These are phyloP conservation scores for Luperina nickerlii DNA, from an alignment of 2,888 invertebrate species.

Conservation along the genomic window DNA sequence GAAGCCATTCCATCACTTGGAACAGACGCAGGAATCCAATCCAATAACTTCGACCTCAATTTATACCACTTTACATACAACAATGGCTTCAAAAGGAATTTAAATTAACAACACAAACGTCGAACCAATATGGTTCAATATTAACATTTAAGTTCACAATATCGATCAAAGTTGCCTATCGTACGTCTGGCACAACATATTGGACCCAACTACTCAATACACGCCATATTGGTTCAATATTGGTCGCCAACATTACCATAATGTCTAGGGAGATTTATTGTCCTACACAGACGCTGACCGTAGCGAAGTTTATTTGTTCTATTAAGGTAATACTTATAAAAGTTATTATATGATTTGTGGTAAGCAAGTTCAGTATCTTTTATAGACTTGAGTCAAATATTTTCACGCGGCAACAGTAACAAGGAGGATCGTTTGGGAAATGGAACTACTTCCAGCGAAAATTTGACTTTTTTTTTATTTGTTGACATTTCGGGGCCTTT, in stretches of 20 bases:
- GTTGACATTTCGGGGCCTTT: conserved; percentile 3
- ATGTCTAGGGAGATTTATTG: conserved; percentile 63
- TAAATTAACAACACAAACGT: conserved; percentile 48
- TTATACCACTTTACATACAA: conserved; percentile 21
- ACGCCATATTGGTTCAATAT: conserved; percentile 58
- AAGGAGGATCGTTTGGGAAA: conserved; percentile 35
- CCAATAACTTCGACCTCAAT: conserved; percentile 10
- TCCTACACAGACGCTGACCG: conserved; percentile 61
- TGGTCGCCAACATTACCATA: conserved; percentile 66
- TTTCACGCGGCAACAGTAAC: conserved; percentile 32
- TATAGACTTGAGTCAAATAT: conserved; percentile 47
- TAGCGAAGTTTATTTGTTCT: conserved; percentile 44
- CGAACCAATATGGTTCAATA: conserved; percentile 33
- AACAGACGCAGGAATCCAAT: conserved; percentile 1
- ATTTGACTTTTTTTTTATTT: conserved; percentile 33
- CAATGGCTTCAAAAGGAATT: conserved; percentile 53
- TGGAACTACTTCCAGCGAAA: conserved; percentile 25
- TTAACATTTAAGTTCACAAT: conserved; percentile 32
- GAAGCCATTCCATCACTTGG: not conserved
- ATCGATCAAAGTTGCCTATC: conserved; percentile 41
- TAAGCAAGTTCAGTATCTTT: conserved; percentile 53
- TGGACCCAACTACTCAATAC: conserved; percentile 49
- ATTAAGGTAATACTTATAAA: conserved; percentile 63
- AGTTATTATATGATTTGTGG: conserved; percentile 64
- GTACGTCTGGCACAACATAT: conserved; percentile 35